These are phyloP conservation scores for Neotoma lepida DNA, from an alignment of 2,113 vertebrate genomes.

Conservation along the genomic window DNA sequence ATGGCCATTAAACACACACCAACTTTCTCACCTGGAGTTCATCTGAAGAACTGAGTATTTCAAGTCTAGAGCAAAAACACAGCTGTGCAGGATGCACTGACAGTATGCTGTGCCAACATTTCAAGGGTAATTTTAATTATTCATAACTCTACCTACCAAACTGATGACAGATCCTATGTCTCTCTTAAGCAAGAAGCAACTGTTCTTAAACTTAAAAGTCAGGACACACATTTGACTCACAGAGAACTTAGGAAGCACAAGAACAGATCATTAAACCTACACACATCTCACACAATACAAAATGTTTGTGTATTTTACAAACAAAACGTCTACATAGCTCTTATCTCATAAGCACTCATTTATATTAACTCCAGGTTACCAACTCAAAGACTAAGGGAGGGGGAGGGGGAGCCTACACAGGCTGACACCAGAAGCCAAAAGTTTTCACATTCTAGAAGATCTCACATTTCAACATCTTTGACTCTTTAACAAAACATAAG, in stretches of 20 bases:
- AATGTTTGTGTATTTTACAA: not conserved
- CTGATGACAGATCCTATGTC: not conserved
- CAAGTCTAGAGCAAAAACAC: conserved; percentile 41
- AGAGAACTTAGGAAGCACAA: not conserved
- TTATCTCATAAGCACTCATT: too few species aligned
- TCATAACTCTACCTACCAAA: not conserved
- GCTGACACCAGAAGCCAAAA: too few species aligned
- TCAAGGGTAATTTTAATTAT: not conserved
- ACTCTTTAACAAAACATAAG: too few species aligned
- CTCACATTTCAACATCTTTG: too few species aligned
- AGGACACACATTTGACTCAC: not conserved
- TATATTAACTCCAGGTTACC: too few species aligned
- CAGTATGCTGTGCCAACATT: conserved; percentile 3
- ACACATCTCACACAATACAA: not conserved
- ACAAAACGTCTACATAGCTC: not conserved
- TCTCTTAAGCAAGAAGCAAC: not conserved
- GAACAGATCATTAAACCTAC: not conserved
- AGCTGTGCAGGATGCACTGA: not conserved
- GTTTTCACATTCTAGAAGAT: too few species aligned
- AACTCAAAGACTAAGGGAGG: too few species aligned
- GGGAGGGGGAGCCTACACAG: too few species aligned
- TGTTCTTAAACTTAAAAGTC: not conserved
- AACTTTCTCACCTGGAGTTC: conserved; percentile 29
- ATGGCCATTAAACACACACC: conserved; percentile 23
- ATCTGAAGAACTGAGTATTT: not conserved